Conservation (phyloP, 2,888 invertebrate genomes). For the Synanthedon vespiformis region DNA sequence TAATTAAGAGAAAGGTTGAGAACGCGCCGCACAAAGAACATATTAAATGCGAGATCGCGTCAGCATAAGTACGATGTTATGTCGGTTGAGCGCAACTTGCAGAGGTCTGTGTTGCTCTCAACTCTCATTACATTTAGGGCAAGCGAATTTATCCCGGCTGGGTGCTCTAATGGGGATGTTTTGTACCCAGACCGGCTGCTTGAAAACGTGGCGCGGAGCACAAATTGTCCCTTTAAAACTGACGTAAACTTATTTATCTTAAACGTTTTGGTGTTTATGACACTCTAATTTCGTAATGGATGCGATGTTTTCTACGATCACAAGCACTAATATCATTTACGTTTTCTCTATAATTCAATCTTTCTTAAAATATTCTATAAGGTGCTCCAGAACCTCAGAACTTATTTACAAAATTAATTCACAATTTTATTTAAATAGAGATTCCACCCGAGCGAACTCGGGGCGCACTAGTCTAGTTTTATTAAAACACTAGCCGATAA, state of each 20-base stretch:
- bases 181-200: conserved; percentile 6
- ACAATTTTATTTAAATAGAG: too few species aligned
- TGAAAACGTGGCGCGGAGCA: conserved; percentile 4
- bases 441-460: too few species aligned
- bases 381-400: too few species aligned
- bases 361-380: too few species aligned
- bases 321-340: too few species aligned
- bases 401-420: too few species aligned
- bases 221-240: conserved; percentile 6
- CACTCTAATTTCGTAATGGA: neutral
- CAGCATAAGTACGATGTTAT: neutral
- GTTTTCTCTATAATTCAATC: too few species aligned
- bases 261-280: neutral
- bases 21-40: too few species aligned
- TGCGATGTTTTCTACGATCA: neutral
- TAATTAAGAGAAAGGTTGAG: neutral
- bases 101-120: neutral
- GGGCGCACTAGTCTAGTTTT: too few species aligned
- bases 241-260: neutral
- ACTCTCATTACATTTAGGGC: conserved; percentile 6
- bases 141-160: conserved; percentile 5
- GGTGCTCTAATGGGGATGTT: conserved; percentile 7
- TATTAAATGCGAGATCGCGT: too few species aligned
- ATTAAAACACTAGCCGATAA: too few species aligned
- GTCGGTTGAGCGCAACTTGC: neutral